Conservation (phyloP, 1,140 invertebrate genomes). For the Zaprionus kolodkinae region DNA sequence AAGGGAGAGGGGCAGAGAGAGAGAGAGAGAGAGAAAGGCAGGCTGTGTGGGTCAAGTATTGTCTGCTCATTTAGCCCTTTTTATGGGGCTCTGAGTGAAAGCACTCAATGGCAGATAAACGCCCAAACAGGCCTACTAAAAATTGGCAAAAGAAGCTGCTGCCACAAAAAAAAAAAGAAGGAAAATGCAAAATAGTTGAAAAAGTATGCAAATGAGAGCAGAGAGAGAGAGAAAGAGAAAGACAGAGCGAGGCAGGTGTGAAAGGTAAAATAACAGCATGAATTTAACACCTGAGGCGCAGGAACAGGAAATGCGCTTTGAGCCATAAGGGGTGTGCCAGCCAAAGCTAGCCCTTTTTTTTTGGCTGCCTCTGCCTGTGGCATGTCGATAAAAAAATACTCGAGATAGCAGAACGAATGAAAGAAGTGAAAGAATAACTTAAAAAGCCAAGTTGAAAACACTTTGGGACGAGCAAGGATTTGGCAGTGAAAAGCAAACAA, state of each 20-base stretch:
- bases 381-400: conserved; percentile 54
- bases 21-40: conserved; percentile 3
- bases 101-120: conserved; percentile 67
- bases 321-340: not conserved
- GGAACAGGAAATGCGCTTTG: conserved; percentile 72
- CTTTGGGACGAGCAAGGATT: conserved; percentile 63
- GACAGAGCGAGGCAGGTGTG: conserved; percentile 4
- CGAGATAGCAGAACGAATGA: conserved; percentile 14
- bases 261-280: conserved; percentile 55
- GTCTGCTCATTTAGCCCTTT: conserved; percentile 65
- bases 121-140: not conserved
- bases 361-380: conserved; percentile 36
- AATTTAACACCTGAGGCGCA: conserved; percentile 69
- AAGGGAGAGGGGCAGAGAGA: not conserved
- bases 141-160: conserved; percentile 2
- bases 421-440: conserved; percentile 29
- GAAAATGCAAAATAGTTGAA: conserved; percentile 69
- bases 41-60: conserved; percentile 37
- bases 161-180: conserved; percentile 42
- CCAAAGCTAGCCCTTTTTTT: not conserved
- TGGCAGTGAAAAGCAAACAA: conserved; percentile 76
- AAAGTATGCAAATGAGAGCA: conserved; percentile 74
- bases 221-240: not conserved
- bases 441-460: conserved; percentile 75
- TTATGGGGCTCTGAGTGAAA: conserved; percentile 37